Evolutionary conservation across 2,113 vertebrate genomes (phyloP).

Genomic region (Gasterosteus nipponicus): DNA sequence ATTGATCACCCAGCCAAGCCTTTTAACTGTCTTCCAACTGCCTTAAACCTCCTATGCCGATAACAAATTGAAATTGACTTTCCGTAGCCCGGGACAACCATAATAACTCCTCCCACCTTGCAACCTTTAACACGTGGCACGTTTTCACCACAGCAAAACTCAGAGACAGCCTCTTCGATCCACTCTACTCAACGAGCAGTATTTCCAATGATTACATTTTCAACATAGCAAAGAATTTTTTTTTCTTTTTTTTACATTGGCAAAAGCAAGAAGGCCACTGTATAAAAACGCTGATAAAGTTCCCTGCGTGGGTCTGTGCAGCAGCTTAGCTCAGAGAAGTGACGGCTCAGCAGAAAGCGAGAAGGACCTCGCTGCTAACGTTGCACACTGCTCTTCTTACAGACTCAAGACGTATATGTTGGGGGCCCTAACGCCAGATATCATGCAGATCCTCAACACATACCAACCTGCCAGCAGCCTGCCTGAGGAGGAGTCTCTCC

Average conservation of each 20-base stretch:
- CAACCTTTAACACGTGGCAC: not conserved
- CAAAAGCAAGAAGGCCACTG: constrained; percentile 51
- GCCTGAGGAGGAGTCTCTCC: constrained; percentile 17
- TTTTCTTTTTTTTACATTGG: constrained; percentile 4
- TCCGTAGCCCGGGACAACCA: not conserved
- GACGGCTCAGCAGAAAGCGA: constrained; percentile 68
- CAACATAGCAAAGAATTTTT: constrained; percentile 14
- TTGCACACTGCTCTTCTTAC: constrained; percentile 61
- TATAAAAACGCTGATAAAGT: constrained; percentile 70
- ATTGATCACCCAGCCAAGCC: not conserved
- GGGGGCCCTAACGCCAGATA: constrained; percentile 10
- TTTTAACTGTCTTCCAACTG: not conserved
- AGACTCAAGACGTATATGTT: constrained; percentile 39
- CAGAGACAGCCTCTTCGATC: not conserved
- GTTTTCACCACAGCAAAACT: not conserved
- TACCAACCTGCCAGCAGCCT: constrained; percentile 38
- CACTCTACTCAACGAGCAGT: constrained; percentile 14
- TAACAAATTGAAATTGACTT: not conserved
- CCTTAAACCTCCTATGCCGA: not conserved
- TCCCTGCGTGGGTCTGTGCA: constrained; percentile 51
- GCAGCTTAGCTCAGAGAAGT: constrained; percentile 64
- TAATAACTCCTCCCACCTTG: not conserved
- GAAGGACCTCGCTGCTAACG: constrained; percentile 52
- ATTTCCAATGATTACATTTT: constrained; percentile 23
- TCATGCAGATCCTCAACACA: constrained; percentile 23